Conservation (phyloP, 2,113 vertebrate species). For the Takifugu bimaculatus region DNA sequence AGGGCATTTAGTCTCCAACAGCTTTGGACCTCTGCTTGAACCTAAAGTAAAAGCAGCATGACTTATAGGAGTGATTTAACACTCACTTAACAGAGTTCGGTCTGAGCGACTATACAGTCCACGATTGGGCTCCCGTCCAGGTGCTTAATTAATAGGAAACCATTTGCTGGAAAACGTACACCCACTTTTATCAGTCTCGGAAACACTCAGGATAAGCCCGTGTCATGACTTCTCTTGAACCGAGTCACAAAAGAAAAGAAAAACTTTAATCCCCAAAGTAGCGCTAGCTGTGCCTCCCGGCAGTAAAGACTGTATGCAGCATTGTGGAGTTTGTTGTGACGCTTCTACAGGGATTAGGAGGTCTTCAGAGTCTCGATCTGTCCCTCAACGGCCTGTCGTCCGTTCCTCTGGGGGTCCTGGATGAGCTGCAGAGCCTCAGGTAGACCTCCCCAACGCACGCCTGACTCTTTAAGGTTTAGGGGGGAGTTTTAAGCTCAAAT, state of each 20-base stretch:
- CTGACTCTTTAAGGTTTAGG: background rate
- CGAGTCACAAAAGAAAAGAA: conserved; percentile 10
- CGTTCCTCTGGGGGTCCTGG: conserved; percentile 86
- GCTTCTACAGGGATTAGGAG: conserved; percentile 67
- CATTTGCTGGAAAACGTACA: too few relatives aligned
- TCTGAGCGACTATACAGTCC: conserved; percentile 18
- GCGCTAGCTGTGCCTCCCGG: background rate
- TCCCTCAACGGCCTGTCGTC: conserved; percentile 90
- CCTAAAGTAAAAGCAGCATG: too few relatives aligned
- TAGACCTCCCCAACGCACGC: conserved; percentile 13
- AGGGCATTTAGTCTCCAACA: too few relatives aligned
- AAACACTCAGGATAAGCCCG: conserved; percentile 16
- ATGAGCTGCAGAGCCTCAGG: conserved; percentile 83
- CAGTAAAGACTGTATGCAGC: background rate
- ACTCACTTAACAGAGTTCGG: conserved; percentile 13
- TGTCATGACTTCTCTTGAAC: conserved; percentile 22
- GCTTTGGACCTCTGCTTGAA: too few relatives aligned
- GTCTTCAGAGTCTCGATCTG: conserved; percentile 87
- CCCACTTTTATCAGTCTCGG: too few relatives aligned
- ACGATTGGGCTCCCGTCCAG: conserved; percentile 26
- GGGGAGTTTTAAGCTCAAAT: background rate
- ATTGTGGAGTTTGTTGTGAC: conserved; percentile 8
- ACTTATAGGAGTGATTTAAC: too few relatives aligned
- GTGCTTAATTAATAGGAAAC: conserved; percentile 28
- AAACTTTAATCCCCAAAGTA: background rate